Evolutionary conservation across 2,113 vertebrate species (phyloP).

Genomic region (Passer montanus): DNA sequence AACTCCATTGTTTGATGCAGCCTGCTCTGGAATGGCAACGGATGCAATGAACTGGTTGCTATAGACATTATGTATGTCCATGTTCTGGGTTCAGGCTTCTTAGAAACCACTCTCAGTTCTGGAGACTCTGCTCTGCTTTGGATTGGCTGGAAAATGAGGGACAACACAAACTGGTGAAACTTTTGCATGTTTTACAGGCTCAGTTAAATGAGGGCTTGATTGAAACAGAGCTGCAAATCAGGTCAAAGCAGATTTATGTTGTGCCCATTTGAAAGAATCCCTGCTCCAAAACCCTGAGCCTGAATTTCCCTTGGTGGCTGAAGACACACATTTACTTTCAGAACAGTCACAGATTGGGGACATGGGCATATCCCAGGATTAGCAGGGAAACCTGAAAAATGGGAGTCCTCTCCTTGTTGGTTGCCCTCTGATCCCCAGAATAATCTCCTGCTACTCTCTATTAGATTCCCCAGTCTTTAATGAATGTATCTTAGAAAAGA

Average conservation of each 20-base stretch:
- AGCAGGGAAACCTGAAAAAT: background rate
- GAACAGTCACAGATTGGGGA: background rate
- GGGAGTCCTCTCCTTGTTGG: background rate
- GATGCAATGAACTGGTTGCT: background rate
- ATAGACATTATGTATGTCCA: background rate
- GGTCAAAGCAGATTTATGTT: conserved; percentile 28
- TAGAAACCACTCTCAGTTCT: background rate
- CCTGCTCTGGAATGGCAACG: background rate
- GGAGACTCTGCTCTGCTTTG: background rate
- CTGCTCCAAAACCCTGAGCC: background rate
- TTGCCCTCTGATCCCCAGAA: background rate
- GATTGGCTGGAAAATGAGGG: background rate
- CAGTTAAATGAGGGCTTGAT: conserved; percentile 26
- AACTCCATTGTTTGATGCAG: conserved; percentile 45
- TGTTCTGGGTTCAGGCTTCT: background rate
- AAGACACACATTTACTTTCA: background rate
- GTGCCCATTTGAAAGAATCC: background rate
- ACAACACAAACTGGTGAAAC: background rate
- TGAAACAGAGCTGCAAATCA: conserved; percentile 22
- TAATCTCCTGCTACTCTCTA: background rate
- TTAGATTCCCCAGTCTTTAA: background rate
- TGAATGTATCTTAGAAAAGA: background rate
- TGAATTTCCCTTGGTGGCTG: conserved; percentile 14
- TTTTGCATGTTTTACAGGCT: background rate
- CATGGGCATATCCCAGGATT: background rate